Percentiles rank a stretch among this genome's conserved stretches.
Evolutionary conservation across 2,113 vertebrate species (phyloP).

Genomic region (Trachemys scripta): DNA sequence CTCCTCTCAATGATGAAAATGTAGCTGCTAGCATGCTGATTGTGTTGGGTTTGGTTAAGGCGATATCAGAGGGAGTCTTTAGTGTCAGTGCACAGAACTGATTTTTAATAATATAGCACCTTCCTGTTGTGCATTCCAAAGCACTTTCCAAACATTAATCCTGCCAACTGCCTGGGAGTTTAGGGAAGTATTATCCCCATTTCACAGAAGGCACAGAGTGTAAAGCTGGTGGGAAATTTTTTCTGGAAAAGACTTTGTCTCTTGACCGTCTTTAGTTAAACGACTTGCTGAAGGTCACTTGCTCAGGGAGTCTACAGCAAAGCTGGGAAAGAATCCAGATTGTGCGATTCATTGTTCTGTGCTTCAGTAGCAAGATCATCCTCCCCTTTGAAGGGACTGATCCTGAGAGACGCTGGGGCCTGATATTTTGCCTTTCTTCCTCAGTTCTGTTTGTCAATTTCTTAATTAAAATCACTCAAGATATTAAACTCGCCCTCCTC

Average conservation of each 20-base stretch:
- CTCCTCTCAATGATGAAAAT: background rate
- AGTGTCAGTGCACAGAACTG: background rate
- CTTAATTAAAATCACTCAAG: background rate
- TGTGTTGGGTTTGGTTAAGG: background rate
- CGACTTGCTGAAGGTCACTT: background rate
- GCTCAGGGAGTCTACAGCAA: background rate
- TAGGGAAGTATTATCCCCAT: background rate
- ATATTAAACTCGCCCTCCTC: background rate
- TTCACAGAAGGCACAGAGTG: background rate
- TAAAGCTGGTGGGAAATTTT: no score
- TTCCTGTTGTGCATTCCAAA: background rate
- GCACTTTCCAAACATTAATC: background rate
- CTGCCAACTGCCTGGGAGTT: background rate
- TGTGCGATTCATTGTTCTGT: background rate
- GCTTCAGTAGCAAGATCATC: fast-evolving
- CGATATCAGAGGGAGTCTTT: background rate
- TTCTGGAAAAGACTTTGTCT: background rate
- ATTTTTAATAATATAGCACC: background rate
- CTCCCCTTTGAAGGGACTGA: background rate
- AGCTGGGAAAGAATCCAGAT: background rate
- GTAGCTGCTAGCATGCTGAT: background rate
- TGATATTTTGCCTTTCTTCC: background rate
- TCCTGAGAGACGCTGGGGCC: background rate
- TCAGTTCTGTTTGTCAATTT: background rate
- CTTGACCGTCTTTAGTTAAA: background rate